Evolutionary conservation across 2,888 invertebrate genomes (phyloP).

Genomic region (Zaprionus obscuricornis): DNA sequence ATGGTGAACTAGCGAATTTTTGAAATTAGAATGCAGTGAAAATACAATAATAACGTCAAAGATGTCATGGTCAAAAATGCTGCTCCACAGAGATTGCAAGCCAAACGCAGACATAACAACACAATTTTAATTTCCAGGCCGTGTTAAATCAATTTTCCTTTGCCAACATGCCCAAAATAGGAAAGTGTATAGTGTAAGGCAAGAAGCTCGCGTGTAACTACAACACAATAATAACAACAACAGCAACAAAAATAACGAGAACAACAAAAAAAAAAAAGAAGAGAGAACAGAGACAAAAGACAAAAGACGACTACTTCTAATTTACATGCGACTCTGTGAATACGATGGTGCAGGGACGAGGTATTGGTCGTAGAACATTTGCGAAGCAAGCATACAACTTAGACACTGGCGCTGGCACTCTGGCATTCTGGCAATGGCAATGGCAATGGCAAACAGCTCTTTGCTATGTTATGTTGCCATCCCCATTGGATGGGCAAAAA

Average conservation of each 20-base stretch:
- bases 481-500: constrained; percentile 22
- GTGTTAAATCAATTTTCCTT: too few relatives aligned
- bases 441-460: too few relatives aligned
- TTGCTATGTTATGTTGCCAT: background rate
- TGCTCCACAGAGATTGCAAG: too few relatives aligned
- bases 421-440: too few relatives aligned
- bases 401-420: constrained; percentile 4
- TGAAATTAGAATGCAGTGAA: too few relatives aligned
- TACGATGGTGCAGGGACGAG: constrained; percentile 10
- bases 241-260: background rate
- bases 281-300: constrained; percentile 36
- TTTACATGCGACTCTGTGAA: constrained; percentile 63
- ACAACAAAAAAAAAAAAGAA: background rate
- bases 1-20: too few relatives aligned
- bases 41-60: too few relatives aligned
- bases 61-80: too few relatives aligned
- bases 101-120: too few relatives aligned
- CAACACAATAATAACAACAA: constrained; percentile 29
- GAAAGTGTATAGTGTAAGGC: constrained; percentile 43
- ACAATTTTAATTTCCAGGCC: too few relatives aligned
- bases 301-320: constrained; percentile 69
- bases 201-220: constrained; percentile 42
- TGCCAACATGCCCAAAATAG: too few relatives aligned
- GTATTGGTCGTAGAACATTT: too few relatives aligned
- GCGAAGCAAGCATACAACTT: constrained; percentile 12